Base-by-base conservation (phyloP, 2,888 invertebrate genomes). In the Ditula angustiorana region DNA sequence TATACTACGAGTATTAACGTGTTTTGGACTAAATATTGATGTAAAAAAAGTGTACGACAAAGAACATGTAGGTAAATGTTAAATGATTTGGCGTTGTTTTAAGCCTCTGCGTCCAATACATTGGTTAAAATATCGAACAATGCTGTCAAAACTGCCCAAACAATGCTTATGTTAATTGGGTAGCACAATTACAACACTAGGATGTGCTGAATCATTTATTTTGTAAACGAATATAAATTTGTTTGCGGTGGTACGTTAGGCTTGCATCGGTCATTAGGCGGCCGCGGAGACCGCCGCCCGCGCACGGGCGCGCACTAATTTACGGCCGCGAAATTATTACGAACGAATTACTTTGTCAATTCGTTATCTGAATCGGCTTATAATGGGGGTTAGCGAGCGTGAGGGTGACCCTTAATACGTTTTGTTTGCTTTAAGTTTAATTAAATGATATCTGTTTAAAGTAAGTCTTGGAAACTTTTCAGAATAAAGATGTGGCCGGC, bases 331-430 rank as follows among this genome's bases (percentile, higher is more conserved):
- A 44, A 50, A 57, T 57, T 50, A 56, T 50, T 57, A 50, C 33
- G 28, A 56, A 75, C 75, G 80, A 83, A 84, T 82, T 81, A 80
- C 78, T 76, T 77, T 74, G 75, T 76, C 78, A 73, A 79, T 81
- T 80, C 75, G 79, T 81, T 78, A 77, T 76, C 73, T 71, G 61
- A 60, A 71, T 67, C 67, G 56, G 63, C 61, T 69, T 69, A 74
- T 69, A 71, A 71, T 70, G 70, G 60, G 67, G 69, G 56, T 65
- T 41, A 30, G 28, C 10, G 37, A 13, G 24, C 49, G 56, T 46
- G 44, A 44, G 62, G 49, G 62, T 62, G 49, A 56, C 49, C 56
- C 21, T 41, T 55, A 61, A 28, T 33, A 33, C 37, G 19, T 28
- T 62, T 30, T 55, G 53, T 55, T 62, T 26, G 33, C 16, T 24